Base-by-base conservation (phyloP, 2,888 invertebrate species). In the Acleris emargana region DNA sequence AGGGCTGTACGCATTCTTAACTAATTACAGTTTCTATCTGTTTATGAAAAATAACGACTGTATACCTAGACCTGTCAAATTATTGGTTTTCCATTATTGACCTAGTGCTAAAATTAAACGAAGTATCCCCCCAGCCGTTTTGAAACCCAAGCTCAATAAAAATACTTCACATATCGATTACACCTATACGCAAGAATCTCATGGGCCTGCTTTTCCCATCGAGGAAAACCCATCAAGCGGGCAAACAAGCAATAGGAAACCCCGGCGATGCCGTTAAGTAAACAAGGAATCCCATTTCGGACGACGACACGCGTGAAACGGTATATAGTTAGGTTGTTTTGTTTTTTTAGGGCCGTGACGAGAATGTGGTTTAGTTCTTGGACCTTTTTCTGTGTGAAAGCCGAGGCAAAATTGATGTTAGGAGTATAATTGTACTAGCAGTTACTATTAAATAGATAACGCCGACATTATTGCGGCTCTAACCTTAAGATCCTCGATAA, bases 211-310 rank as follows among this genome's bases (percentile, higher is more conserved):
- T 22, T 20, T 55, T 43, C 43, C 7, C 11, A 25, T 17, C 49
- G 13, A 18, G 45, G 42, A 43, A 60, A 63, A 53, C 58, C 53
- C 53, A 64, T 58, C 53, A 58, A 47, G 7, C 25, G 32, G 50
- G 38, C 42, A 64, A 64, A 64, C 58, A 58, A 51, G 55, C 42
- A 51, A 38, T 25, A 28, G n/a, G 9, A 18, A 38, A 22, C 42
- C 16, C 18, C 49, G 49, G 54, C 20, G 38, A 38, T 38, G 5
- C 38, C 42, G 54, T 53, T 47, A 49, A 20, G 58, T 22, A 64
- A 64, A 63, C 63, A 58, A 11, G 42, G 38, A 47, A 22, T 22
- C 43, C 63, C 22, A 52, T 52, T 63, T 47, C 32, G 52, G 32
- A 45, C 5, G 20, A 22, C 54, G 20, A 43, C 43, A 55, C 42